Evolutionary conservation across 2,797 vertebrate species (phyloP).

Genomic region (Arctocebus calabarensis): DNA sequence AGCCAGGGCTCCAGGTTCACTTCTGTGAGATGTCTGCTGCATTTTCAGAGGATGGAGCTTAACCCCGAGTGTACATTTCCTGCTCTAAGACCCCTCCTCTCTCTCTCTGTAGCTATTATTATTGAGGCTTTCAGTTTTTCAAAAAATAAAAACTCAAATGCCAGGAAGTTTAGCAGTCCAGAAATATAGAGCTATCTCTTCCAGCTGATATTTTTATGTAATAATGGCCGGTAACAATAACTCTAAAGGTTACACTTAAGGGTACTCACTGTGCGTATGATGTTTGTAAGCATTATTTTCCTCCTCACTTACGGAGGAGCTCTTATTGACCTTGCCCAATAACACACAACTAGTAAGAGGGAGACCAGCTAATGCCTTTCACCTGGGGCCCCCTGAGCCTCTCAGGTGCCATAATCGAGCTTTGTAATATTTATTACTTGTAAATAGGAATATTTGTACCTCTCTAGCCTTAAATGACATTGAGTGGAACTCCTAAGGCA

Average conservation of each 20-base stretch:
- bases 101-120: background rate
- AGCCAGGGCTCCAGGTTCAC: background rate
- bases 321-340: background rate
- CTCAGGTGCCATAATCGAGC: too few relatives aligned
- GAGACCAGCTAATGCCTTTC: background rate
- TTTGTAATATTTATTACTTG: background rate
- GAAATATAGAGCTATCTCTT: slow-evolving; percentile 5
- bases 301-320: background rate
- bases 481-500: background rate
- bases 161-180: slow-evolving; percentile 35
- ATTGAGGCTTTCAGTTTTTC: slow-evolving; percentile 32
- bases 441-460: background rate
- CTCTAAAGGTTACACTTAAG: background rate
- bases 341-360: background rate
- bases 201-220: slow-evolving; percentile 38
- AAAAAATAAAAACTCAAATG: slow-evolving; percentile 60
- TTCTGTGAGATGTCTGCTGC: fast-evolving
- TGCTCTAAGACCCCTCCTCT: background rate
- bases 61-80: background rate
- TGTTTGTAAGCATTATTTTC: background rate
- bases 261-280: background rate
- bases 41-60: background rate
- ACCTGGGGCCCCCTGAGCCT: fast-evolving
- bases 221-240: background rate
- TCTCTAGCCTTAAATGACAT: background rate